Evolutionary conservation across 2,797 vertebrate genomes (phyloP).

Genomic region (Benthosema pterotum): DNA sequence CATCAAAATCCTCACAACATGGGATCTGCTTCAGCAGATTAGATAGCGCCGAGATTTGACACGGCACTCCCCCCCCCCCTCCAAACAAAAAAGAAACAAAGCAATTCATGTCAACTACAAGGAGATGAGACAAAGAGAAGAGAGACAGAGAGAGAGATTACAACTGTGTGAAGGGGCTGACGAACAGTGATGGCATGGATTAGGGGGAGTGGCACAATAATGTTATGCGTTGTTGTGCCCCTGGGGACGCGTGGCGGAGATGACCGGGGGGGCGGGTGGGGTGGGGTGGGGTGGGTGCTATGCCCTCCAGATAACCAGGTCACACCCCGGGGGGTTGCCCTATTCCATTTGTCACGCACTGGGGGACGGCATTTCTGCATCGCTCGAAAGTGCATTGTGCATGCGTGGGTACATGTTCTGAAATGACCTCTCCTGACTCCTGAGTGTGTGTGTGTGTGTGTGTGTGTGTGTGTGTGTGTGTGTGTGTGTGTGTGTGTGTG

Average conservation of each 20-base stretch:
- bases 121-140: not conserved
- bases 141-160: conserved; percentile 10
- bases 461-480: too few relatives aligned
- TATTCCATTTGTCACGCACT: conserved; percentile 1
- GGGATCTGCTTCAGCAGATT: conserved; percentile 42
- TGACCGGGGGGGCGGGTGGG: not conserved
- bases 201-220: too few relatives aligned
- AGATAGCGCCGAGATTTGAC: conserved; percentile 39
- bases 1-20: conserved; percentile 46
- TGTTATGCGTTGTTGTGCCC: not conserved
- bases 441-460: too few relatives aligned
- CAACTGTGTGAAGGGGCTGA: conserved; percentile 12
- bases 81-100: too few relatives aligned
- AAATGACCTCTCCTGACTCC: too few relatives aligned
- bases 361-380: conserved; percentile 19
- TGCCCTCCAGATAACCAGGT: conserved; percentile 31
- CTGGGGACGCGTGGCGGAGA: not conserved
- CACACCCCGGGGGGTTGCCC: not conserved
- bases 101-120: conserved; percentile 15
- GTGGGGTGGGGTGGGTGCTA: not conserved
- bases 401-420: conserved; percentile 5
- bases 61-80: not conserved
- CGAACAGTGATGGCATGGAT: not conserved
- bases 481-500: too few relatives aligned
- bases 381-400: too few relatives aligned